These are phyloP conservation scores for Drosophila ustulata DNA, from an alignment of 2,888 invertebrate species.

Conservation along the genomic window DNA sequence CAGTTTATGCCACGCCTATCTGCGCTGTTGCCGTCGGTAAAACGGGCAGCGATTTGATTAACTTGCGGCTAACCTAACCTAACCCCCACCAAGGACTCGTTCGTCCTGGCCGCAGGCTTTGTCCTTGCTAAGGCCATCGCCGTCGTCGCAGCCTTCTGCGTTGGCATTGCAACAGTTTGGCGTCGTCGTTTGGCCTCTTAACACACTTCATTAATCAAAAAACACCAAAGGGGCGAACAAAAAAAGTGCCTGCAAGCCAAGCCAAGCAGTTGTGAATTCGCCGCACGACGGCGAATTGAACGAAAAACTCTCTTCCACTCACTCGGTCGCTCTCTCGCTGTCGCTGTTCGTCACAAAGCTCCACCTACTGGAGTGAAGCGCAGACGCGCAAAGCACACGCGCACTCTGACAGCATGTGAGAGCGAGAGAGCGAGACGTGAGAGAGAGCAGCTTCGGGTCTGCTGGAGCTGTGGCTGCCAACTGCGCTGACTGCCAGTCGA, in stretches of 20 bases:
- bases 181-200: conserved; percentile 82
- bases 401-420: conserved; percentile 29
- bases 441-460: conserved; percentile 38
- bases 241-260: conserved; percentile 41
- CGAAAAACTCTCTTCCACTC: conserved; percentile 2
- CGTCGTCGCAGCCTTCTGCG: conserved; percentile 31
- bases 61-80: conserved; percentile 53
- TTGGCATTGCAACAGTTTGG: conserved; percentile 60
- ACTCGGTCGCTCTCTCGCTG: conserved; percentile 7
- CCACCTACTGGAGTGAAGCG: conserved; percentile 69
- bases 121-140: conserved; percentile 67
- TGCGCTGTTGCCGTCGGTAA: conserved; percentile 47
- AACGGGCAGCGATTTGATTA: conserved; percentile 36
- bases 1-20: conserved; percentile 70
- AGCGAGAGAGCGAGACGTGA: conserved; percentile 46
- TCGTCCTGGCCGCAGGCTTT: conserved; percentile 54
- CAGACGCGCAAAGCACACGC: conserved; percentile 58
- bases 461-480: conserved; percentile 51
- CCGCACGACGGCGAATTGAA: conserved; percentile 44
- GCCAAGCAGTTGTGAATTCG: conserved; percentile 38
- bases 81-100: conserved; percentile 69
- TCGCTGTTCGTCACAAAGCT: conserved; percentile 59
- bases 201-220: conserved; percentile 84
- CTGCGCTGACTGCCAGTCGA: conserved; percentile 52
- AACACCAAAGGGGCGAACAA: conserved; percentile 53